These are phyloP conservation scores for Sericinus montela DNA, from an alignment of 2,888 invertebrate species.

Conservation along the genomic window DNA sequence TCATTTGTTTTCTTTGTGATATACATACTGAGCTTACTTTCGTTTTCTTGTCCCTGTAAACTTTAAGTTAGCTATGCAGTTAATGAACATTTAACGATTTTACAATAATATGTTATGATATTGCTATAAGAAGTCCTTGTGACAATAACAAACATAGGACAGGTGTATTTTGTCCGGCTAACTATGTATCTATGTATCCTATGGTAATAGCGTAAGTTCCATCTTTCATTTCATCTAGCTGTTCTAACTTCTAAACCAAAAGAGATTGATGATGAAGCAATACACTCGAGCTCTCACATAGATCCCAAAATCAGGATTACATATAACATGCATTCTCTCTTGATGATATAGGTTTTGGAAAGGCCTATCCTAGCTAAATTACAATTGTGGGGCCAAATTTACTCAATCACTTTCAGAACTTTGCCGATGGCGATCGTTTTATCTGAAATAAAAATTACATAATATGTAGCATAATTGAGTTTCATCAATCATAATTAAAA, in stretches of 20 bases:
- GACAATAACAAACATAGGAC: background rate
- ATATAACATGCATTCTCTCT: conserved; percentile 60
- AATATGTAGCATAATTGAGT: background rate
- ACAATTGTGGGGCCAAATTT: conserved; percentile 78
- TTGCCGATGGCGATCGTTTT: conserved; percentile 97
- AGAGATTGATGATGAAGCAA: conserved; percentile 51
- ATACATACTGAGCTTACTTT: background rate
- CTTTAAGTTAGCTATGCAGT: background rate
- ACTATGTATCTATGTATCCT: conserved; percentile 28
- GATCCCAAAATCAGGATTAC: conserved; percentile 63
- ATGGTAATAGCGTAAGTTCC: conserved; percentile 37
- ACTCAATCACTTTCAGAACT: conserved; percentile 96
- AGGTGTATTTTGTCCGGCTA: conserved; percentile 13
- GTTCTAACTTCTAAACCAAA: conserved; percentile 38
- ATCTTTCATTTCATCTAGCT: conserved; percentile 56
- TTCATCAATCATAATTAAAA: background rate
- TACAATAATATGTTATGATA: conserved; percentile 6
- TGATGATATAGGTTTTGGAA: conserved; percentile 72
- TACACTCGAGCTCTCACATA: conserved; percentile 61
- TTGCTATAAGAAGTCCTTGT: no score
- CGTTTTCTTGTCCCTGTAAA: no score
- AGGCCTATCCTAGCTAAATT: conserved; percentile 77
- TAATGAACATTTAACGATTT: conserved; percentile 7
- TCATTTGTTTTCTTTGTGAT: background rate
- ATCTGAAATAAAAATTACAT: conserved; percentile 52